A percentile compares a stretch with the other conserved stretches of the same genome.
These are phyloP conservation scores for Pseudomyrmex concolor DNA, from an alignment of 1,140 invertebrate genomes.

Conservation along the genomic window DNA sequence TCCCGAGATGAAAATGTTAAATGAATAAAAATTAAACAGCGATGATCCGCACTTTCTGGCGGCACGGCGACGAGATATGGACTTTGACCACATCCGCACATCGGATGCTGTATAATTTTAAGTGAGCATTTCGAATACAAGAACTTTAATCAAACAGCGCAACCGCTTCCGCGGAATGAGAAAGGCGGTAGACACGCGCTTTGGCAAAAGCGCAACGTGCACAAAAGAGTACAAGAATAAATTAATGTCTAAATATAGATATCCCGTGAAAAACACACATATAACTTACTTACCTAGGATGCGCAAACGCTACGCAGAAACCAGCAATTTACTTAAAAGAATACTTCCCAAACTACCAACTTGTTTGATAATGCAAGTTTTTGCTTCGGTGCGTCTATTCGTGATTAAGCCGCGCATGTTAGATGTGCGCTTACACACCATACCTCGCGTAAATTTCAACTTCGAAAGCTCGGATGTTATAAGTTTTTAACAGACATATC, in stretches of 20 bases:
- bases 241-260: not conserved
- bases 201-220: not conserved
- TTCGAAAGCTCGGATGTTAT: not conserved
- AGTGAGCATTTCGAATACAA: slow-evolving; percentile 23
- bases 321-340: slow-evolving; percentile 9
- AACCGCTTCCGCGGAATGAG: not conserved
- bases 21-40: slow-evolving; percentile 48
- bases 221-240: not conserved
- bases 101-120: slow-evolving; percentile 22
- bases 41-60: slow-evolving; percentile 17
- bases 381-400: not conserved
- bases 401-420: not conserved
- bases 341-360: not conserved
- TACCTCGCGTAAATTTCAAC: slow-evolving; percentile 6
- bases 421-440: not conserved
- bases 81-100: slow-evolving; percentile 25
- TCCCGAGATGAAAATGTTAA: slow-evolving; percentile 49
- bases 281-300: not conserved
- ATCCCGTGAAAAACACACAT: not conserved
- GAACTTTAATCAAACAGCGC: slow-evolving; percentile 2
- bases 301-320: not conserved
- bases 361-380: not conserved
- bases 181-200: not conserved
- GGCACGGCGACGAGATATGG: too few relatives aligned
- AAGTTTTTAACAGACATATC: slow-evolving; percentile 6